Conservation (phyloP, 2,888 invertebrate genomes). For the Sepiola atlantica region DNA sequence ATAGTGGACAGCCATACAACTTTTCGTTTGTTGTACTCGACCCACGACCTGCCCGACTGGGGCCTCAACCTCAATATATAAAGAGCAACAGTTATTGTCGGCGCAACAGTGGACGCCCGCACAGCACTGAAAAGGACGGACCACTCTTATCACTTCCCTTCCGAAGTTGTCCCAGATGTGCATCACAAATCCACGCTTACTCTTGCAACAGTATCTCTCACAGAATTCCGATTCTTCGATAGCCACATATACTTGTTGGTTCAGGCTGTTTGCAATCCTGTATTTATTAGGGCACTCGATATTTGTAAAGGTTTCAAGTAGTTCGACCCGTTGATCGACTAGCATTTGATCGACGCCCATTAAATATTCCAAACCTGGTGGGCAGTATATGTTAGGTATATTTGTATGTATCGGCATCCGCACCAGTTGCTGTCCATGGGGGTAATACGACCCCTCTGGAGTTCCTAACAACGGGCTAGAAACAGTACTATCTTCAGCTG, state of each 20-base stretch:
- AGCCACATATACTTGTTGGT: conserved; percentile 72
- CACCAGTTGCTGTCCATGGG: too few species aligned
- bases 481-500: neutral
- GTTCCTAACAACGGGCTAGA: too few species aligned
- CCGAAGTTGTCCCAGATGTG: conserved; percentile 74
- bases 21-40: conserved; percentile 70
- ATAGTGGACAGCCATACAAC: conserved; percentile 63
- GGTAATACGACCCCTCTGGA: too few species aligned
- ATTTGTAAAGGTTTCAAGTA: conserved; percentile 68
- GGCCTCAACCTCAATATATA: conserved; percentile 68
- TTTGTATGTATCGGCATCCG: conserved; percentile 63
- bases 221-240: conserved; percentile 74
- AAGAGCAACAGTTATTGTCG: conserved; percentile 59
- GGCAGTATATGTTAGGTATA: conserved; percentile 63
- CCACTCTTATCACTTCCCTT: conserved; percentile 71
- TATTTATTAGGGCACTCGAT: conserved; percentile 70
- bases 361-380: conserved; percentile 72
- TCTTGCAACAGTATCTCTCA: conserved; percentile 73
- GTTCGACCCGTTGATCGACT: conserved; percentile 67
- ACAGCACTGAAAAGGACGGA: conserved; percentile 70
- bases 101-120: conserved; percentile 71
- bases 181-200: conserved; percentile 72
- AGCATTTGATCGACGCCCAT: conserved; percentile 69
- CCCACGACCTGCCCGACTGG: conserved; percentile 71
- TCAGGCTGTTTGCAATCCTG: conserved; percentile 65